Evolutionary conservation across 2,797 vertebrate species (phyloP).

Genomic region (Ceryle rudis): DNA sequence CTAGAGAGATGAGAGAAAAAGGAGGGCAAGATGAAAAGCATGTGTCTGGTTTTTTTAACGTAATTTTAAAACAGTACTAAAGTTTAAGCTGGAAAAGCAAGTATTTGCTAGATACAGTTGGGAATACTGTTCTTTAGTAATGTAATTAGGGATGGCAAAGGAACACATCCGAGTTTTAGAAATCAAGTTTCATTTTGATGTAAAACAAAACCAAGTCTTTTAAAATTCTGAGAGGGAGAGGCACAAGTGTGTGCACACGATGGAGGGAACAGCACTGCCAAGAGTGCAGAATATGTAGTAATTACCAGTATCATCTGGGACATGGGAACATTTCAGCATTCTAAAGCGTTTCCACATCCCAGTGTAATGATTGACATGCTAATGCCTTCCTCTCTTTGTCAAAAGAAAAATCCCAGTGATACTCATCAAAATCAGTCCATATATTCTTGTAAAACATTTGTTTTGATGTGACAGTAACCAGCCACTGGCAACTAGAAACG

Average conservation of each 20-base stretch:
- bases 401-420: neutral
- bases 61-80: neutral
- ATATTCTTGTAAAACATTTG: neutral
- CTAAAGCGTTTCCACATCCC: neutral
- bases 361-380: neutral
- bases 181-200: constrained; percentile 25
- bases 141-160: neutral
- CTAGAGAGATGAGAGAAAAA: neutral
- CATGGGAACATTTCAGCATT: neutral
- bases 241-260: neutral
- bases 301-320: constrained; percentile 4
- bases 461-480: constrained; percentile 12
- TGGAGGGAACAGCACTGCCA: neutral
- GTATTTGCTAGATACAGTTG: neutral
- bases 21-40: neutral
- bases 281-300: neutral
- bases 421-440: neutral
- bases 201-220: neutral
- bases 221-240: constrained; percentile 5
- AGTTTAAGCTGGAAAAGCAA: neutral
- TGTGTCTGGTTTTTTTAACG: neutral
- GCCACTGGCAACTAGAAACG: constrained; percentile 11
- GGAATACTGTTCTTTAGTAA: neutral
- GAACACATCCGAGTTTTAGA: neutral
- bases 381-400: neutral